Base-by-base conservation (phyloP, 2,797 vertebrate genomes). In the Chlorospingus semifuscus region DNA sequence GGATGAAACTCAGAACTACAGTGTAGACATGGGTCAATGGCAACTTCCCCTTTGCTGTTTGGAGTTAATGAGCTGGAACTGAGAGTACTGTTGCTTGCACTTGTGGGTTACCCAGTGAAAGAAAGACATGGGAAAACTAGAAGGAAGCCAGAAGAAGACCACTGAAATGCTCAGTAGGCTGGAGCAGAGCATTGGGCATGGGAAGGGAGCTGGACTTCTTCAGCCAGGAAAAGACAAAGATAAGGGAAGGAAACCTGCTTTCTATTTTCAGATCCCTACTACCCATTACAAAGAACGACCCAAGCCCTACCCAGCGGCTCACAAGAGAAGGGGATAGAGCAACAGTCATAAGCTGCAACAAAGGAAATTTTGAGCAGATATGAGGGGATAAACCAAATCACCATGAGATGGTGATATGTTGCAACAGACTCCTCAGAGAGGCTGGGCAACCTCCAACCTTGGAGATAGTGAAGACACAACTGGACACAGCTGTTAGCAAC, bases 1-100 rank as follows among this genome's bases (percentile, higher is more conserved):
- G 20, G 64, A 59, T 0, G 0, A 60, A 68, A 30, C 13, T 32
- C n/a, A 80, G 24, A 57, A 65, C 24, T 39, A 24, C 50, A 57
- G 19, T 0, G 1, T 11, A 56, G 29, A 30, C 22, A 8, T 1
- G 1, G 8, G 13, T 61, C 61, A 66, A 46, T 21, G 61, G 29
- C 47, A 90, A 18, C 1, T 44, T 42, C 32, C 49, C 23, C 42
- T 36, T 74, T 2, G 4, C 32, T 44, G 12, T 37, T 42, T 32
- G 27, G 18, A 44, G 26, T 20, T 75, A 30, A 19, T 21, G 26
- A 61, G 10, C 21, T 49, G 42, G 60, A 47, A 64, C 32, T 9
- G 3, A 37, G 16, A 69, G 55, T 4, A 2, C 8, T 47, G 37
- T 11, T 4, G 0, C 5, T 32, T 34, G 41, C 37, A 74, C 9